Evolutionary conservation across 2,113 vertebrate species (phyloP), one percentile per base, ranked within the genome.

Genomic region (Lichenostomus cassidix): DNA sequence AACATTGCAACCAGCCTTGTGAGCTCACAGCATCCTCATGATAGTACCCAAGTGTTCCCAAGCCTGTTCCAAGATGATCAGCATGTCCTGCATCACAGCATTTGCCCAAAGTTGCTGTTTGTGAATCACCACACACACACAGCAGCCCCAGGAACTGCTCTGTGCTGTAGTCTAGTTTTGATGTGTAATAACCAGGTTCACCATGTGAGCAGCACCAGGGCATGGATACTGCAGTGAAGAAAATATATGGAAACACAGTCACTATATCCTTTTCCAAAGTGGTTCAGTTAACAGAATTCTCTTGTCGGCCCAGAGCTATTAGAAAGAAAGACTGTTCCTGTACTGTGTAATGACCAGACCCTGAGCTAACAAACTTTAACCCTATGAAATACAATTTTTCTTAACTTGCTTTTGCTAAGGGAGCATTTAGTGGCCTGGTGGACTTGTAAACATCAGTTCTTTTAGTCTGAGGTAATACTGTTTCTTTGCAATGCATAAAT

Each of bases 1-100:
- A 78, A 21, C 10, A 20, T 21, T 65, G 24, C 18, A 70, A 55
- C 12, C 10, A 69, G 37, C 11, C 21, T 64, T 4, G 0, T 1
- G 7, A 77, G 55, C 16, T 83, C 0, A 0, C 4, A 7, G 15
- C 23, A 10, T 50, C 71, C 44, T 64, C 7, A 1, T 10, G 7
- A 25, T 12, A 33, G 31, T 12, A 69, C 11, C 9, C 37, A 28
- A 76, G 20, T 5, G 13, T 31, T 44, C 47, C 58, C 23, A 27
- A 3, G 9, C 27, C 29, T 25, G 2, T 39, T 31, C 20, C 22
- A 41, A 27, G 22, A 5, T 16, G 27, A 6, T n/a, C 59, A 62
- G 65, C 5, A 3, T 8, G 11, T 15, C 74, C 56, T 44, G 19
- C 27, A 46, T 17, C 64, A 62, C 7, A 83, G 9, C 7, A 2